Conservation (phyloP, 2,113 vertebrate species). For the Eira barbara region DNA sequence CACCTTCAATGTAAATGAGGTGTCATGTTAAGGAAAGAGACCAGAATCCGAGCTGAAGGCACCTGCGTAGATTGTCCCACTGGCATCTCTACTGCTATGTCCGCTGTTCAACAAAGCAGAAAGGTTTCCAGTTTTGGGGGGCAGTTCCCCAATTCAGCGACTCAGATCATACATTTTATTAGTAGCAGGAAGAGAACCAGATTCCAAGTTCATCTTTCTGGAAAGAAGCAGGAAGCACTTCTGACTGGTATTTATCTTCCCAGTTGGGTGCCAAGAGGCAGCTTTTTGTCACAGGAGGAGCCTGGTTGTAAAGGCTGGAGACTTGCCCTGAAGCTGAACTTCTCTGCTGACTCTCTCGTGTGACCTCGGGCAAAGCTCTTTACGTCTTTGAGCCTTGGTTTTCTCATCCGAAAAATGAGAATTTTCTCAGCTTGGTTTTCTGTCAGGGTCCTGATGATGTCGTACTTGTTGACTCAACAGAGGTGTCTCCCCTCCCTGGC, state of each 20-base stretch:
- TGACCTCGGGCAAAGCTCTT: not conserved
- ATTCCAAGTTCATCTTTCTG: not conserved
- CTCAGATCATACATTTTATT: not conserved
- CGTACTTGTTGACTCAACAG: not conserved
- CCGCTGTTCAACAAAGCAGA: not conserved
- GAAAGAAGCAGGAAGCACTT: constrained; percentile 22
- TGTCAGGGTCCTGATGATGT: not conserved
- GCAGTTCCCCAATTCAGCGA: no score
- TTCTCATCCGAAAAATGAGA: constrained; percentile 11
- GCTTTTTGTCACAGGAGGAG: not conserved
- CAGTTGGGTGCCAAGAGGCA: not conserved
- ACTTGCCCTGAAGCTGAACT: not conserved
- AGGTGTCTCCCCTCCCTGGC: not conserved
- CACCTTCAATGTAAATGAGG: not conserved
- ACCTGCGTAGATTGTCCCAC: not conserved
- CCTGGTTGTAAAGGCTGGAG: not conserved
- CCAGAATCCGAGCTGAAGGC: not conserved
- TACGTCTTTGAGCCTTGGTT: not conserved
- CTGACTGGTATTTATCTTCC: not conserved
- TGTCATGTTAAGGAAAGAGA: not conserved
- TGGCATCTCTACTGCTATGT: not conserved
- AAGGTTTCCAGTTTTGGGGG: not conserved
- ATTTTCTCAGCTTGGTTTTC: not conserved
- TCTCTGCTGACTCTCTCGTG: not conserved
- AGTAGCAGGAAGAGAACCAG: not conserved